phyloP scores from a whole-genome alignment of 30 jellyfish, hydroid and myxozoan species.

The Cassiopea andromeda region DNA sequence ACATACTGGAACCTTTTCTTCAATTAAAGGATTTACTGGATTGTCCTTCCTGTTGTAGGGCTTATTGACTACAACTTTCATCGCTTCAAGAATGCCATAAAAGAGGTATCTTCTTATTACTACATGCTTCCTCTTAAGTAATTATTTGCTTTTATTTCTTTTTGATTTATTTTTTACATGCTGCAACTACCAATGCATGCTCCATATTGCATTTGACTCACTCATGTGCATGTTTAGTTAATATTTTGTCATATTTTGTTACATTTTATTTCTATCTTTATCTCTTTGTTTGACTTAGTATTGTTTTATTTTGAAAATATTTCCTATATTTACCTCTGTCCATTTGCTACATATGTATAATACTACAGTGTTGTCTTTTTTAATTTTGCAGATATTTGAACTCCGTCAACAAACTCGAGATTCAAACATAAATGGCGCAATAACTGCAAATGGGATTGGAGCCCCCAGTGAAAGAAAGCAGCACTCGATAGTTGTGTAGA shows the following conservation, averaged over 20 bases:
- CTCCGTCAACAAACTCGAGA: slow-evolving; percentile 85
- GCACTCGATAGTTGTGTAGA: slow-evolving; percentile 24
- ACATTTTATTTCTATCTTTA: too few species aligned
- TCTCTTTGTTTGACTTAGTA: too few species aligned
- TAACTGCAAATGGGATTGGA: slow-evolving; percentile 29
- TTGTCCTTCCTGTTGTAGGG: slow-evolving; percentile 28
- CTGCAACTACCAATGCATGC: too few species aligned
- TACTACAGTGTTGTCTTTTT: too few species aligned
- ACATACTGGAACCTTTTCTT: too few species aligned
- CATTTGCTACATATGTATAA: too few species aligned
- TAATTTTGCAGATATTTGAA: slow-evolving; percentile 64
- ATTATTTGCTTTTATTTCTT: not conserved
- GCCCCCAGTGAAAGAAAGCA: slow-evolving; percentile 8
- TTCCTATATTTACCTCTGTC: too few species aligned
- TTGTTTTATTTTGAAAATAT: too few species aligned
- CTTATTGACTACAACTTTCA: slow-evolving; percentile 86
- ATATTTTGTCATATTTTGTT: too few species aligned
- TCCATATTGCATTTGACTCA: too few species aligned
- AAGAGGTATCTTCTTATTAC: slow-evolving; percentile 70
- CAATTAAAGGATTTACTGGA: too few species aligned
- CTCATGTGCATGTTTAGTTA: too few species aligned
- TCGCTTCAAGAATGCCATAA: slow-evolving; percentile 92
- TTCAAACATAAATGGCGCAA: slow-evolving; percentile 9
- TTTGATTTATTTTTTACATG: not conserved
- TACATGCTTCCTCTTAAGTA: not conserved